phyloP scores from a whole-genome alignment of 2,888 invertebrate species.

The Aromia moschata region DNA sequence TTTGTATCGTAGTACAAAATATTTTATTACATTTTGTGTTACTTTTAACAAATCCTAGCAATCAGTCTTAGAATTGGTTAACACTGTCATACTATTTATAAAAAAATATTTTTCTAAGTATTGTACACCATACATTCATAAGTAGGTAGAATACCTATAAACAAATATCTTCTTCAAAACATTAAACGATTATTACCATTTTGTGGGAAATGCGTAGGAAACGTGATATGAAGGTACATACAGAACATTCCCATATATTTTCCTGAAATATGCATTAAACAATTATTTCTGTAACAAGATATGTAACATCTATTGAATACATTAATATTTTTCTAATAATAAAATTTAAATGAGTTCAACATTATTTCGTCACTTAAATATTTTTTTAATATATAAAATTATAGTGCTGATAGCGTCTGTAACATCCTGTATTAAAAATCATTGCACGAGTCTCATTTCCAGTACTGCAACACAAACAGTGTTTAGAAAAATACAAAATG shows the following conservation, averaged over 20 bases:
- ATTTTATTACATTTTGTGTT: conserved; percentile 44
- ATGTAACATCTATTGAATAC: conserved; percentile 57
- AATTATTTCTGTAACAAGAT: conserved; percentile 51
- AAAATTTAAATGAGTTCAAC: conserved; percentile 35
- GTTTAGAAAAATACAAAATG: conserved; percentile 21
- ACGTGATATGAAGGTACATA: conserved; percentile 48
- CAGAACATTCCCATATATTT: conserved; percentile 41
- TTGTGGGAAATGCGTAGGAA: conserved; percentile 38
- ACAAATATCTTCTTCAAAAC: conserved; percentile 38
- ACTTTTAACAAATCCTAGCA: conserved; percentile 54
- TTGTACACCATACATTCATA: conserved; percentile 48
- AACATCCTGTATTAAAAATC: conserved; percentile 22
- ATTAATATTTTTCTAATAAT: conserved; percentile 28
- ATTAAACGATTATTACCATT: conserved; percentile 40
- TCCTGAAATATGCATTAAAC: conserved; percentile 38
- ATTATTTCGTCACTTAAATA: conserved; percentile 25
- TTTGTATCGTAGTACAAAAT: conserved; percentile 30
- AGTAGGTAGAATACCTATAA: conserved; percentile 39
- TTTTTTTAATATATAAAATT: conserved; percentile 4
- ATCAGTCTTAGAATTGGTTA: conserved; percentile 58
- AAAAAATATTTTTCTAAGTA: conserved; percentile 58
- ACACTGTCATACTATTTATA: conserved; percentile 52
- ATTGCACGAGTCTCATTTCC: conserved; percentile 17
- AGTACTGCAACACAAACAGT: conserved; percentile 7
- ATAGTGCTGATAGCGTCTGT: conserved; percentile 22